Percentiles rank a stretch among this genome's conserved stretches.
These are phyloP conservation scores for Toxotes jaculatrix DNA, from an alignment of 2,113 vertebrate genomes.

Conservation along the genomic window DNA sequence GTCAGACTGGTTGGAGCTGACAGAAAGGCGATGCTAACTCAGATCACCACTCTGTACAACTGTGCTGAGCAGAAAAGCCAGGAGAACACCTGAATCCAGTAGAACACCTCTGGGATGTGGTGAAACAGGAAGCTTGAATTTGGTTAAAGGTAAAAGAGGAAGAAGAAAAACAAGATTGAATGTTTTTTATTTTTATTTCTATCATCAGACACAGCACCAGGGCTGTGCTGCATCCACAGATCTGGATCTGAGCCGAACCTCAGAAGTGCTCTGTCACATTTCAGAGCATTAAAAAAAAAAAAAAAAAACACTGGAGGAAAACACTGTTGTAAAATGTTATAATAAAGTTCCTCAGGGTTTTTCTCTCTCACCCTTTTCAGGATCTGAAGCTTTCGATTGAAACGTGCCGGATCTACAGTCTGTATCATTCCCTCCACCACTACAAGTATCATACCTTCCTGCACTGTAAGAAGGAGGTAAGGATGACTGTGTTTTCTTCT, in stretches of 20 bases:
- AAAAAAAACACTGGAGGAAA: not conserved
- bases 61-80: no score
- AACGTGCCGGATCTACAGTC: conserved; percentile 88
- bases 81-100: no score
- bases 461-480: conserved; percentile 92
- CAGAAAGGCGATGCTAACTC: no score
- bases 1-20: no score
- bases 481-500: not conserved
- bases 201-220: not conserved
- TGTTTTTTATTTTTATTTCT: no score
- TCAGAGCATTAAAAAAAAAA: no score
- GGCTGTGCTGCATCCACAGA: not conserved
- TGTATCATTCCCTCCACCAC: conserved; percentile 94
- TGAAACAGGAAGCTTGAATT: no score
- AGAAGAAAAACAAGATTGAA: no score
- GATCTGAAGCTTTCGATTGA: conserved; percentile 90
- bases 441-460: conserved; percentile 95
- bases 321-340: not conserved
- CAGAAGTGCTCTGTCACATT: no score
- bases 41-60: no score
- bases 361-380: conserved; percentile 65
- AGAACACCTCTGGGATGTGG: no score
- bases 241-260: not conserved
- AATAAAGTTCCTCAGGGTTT: not conserved
- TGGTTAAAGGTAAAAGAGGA: no score